These are phyloP conservation scores for Myotis brandtii DNA, from an alignment of 2,113 vertebrate species.

Conservation along the genomic window DNA sequence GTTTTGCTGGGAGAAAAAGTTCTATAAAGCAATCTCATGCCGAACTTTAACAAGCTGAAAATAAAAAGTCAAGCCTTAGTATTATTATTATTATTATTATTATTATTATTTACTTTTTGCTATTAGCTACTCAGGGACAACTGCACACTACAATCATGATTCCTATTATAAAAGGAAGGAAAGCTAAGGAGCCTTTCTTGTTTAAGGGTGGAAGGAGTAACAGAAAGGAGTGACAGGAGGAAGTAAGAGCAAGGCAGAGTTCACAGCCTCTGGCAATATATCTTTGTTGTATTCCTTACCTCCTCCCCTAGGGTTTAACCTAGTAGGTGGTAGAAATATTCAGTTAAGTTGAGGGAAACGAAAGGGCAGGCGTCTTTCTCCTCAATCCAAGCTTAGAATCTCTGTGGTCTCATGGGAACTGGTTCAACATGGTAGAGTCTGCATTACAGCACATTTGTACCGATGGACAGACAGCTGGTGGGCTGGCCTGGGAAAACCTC, in stretches of 20 bases:
- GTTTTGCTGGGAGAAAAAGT: background rate
- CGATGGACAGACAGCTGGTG: background rate
- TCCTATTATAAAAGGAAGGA: background rate
- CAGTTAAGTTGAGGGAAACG: background rate
- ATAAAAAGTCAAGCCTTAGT: too few species aligned
- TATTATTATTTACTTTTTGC: background rate
- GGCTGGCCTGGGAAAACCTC: fast-evolving
- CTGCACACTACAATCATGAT: background rate
- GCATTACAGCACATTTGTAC: background rate
- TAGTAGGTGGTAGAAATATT: background rate
- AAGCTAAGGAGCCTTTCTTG: background rate
- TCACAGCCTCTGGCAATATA: background rate
- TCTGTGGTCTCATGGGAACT: background rate
- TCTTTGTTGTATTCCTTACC: background rate
- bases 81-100: too few species aligned
- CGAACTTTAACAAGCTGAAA: background rate
- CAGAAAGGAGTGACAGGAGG: background rate
- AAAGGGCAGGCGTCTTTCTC: background rate
- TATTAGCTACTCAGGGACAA: background rate
- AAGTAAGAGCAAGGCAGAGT: background rate
- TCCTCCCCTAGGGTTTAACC: background rate
- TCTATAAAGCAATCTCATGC: background rate
- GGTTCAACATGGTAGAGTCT: background rate
- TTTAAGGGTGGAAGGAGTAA: background rate
- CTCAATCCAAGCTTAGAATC: background rate